Evolutionary conservation across 2,797 vertebrate species (phyloP).

Genomic region (Danio choprae): DNA sequence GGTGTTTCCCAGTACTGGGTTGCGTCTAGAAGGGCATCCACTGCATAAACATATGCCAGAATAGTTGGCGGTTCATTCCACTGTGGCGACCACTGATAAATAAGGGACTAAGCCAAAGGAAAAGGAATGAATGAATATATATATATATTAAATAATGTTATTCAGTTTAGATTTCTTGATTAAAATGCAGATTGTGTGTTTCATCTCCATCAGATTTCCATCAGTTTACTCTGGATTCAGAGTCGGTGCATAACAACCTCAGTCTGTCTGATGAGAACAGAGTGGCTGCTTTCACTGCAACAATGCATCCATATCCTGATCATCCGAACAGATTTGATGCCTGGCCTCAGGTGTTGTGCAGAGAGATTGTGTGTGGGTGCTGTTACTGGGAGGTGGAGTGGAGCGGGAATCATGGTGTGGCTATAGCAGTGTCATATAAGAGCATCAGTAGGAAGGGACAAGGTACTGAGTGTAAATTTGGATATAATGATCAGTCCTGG

Average conservation of each 20-base stretch:
- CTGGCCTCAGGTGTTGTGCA: conserved; percentile 43
- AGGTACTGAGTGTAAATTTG: not conserved
- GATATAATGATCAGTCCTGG: conserved; percentile 39
- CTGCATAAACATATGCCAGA: no score
- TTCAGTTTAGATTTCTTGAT: no score
- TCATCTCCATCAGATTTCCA: conserved; percentile 12
- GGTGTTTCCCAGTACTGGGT: no score
- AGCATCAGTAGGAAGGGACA: conserved; percentile 34
- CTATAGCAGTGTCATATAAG: conserved; percentile 30
- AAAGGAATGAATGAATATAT: no score
- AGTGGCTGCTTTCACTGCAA: not conserved
- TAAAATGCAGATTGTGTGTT: no score
- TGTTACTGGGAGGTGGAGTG: conserved; percentile 46
- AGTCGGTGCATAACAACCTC: conserved; percentile 5
- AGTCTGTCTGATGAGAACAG: not conserved
- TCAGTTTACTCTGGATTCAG: conserved; percentile 6
- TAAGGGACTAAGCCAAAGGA: no score
- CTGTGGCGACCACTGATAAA: no score
- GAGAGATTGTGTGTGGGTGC: conserved; percentile 10
- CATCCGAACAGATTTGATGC: conserved; percentile 23
- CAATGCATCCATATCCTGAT: not conserved
- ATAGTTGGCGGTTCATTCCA: no score
- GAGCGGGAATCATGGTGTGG: not conserved
- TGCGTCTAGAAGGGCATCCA: no score
- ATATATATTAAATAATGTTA: no score